Evolutionary conservation across 1,140 invertebrate species (phyloP), one percentile per base, ranked within the genome.

Genomic region (Musca vetustissima): DNA sequence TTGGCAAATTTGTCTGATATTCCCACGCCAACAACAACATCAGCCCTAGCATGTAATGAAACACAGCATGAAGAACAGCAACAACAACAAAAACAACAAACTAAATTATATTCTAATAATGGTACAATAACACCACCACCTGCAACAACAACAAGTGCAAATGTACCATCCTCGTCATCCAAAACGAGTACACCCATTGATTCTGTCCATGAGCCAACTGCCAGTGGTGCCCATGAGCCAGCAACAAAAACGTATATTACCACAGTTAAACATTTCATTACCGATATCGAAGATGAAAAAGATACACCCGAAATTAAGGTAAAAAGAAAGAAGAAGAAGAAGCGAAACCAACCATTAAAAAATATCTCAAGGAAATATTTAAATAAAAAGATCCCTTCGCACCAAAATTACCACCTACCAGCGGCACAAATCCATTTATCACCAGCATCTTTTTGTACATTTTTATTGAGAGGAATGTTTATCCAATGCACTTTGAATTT

Each of bases 21-120:
- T 52, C 49, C 17, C 21, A n/a, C 9, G 19, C 49, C 21, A 21
- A 2, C 17, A 19, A 21, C 14, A 52, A 21, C 49, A 52, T 43
- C 36, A 43, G 36, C n/a, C n/a, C n/a, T n/a, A n/a, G n/a, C 36
- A 43, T 43, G 36, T 11, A 43, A 43, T 43, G 11, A 43, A 9
- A 4, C 36, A 36, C 67, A 67, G 55, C 57, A 66, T 57, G 50
- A 53, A 69, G 21, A 65, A 49, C 25, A 66, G 22, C 70, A 69
- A 64, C 55, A 53, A 68, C 67, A 65, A 64, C 66, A 72, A 68
- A 72, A 73, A 67, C 24, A n/a, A 43, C 21, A 67, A 59, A 43
- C 55, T 61, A 22, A 49, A 32, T 59, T 48, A 28, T 21, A 21
- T 52, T 19, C 17, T 19, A 52, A 21, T 21, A 52, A 22, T 53